A percentile compares a stretch with the other conserved stretches of the same genome.
Evolutionary conservation across 1,140 invertebrate genomes (phyloP).

Genomic region (Protaetia brevitarsis): DNA sequence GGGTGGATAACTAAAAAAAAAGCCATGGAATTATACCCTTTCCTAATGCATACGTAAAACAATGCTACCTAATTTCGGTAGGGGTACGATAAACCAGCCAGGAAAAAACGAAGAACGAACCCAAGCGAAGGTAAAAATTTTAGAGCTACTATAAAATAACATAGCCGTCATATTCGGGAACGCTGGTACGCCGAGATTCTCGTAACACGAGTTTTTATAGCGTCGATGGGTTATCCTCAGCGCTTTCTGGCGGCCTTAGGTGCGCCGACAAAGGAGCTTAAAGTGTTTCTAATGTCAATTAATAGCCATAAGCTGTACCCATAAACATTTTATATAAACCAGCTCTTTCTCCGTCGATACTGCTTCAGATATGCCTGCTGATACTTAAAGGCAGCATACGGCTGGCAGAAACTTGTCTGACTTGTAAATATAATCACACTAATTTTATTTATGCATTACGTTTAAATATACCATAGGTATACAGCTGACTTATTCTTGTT

Average conservation of each 20-base stretch:
- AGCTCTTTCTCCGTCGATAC: neutral
- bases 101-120: neutral
- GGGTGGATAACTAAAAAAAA: neutral
- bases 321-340: constrained; percentile 21
- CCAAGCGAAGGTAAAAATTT: constrained; percentile 16
- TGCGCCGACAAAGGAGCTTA: constrained; percentile 20
- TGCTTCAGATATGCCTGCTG: neutral
- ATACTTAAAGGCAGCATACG: too few relatives aligned
- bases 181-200: neutral
- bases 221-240: neutral
- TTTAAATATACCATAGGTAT: too few relatives aligned
- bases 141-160: constrained; percentile 15
- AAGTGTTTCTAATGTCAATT: constrained; percentile 24
- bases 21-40: neutral
- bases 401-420: too few relatives aligned
- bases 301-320: constrained; percentile 6
- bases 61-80: constrained; percentile 8
- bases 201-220: neutral
- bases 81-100: neutral
- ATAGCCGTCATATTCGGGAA: neutral
- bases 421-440: too few relatives aligned
- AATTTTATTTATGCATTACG: too few relatives aligned
- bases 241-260: neutral
- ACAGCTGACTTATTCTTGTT: too few relatives aligned
- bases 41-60: neutral